phyloP scores from a whole-genome alignment of 2,113 vertebrate genomes.

The Chaetorhynchus papuensis region DNA sequence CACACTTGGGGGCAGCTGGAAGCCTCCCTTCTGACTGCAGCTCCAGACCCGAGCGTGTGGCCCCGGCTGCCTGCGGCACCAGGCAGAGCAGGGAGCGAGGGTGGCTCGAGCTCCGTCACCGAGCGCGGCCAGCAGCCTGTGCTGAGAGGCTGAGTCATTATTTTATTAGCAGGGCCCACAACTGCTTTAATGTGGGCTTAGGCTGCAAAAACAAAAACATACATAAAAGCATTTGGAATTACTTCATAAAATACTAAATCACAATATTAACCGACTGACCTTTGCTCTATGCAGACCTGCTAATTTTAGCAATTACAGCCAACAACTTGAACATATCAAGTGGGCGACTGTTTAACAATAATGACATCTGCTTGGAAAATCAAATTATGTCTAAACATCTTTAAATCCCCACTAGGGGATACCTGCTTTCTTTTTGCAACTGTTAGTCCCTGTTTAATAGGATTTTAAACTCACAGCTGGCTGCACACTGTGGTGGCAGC shows the following conservation, averaged over 20 bases:
- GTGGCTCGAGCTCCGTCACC: accelerated
- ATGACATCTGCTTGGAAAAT: conserved; percentile 90
- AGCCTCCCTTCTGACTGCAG: background rate
- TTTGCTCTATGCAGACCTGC: conserved; percentile 82
- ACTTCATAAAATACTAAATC: conserved; percentile 74
- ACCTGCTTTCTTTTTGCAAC: conserved; percentile 85
- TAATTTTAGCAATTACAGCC: conserved; percentile 87
- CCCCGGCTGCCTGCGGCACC: accelerated
- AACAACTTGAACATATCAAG: conserved; percentile 86
- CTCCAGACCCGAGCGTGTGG: accelerated
- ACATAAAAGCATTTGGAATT: conserved; percentile 67
- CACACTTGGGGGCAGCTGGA: background rate
- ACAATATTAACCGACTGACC: conserved; percentile 83
- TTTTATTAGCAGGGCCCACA: conserved; percentile 58
- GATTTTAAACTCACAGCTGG: conserved; percentile 79
- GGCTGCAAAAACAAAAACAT: conserved; percentile 61
- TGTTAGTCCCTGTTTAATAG: conserved; percentile 85
- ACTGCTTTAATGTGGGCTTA: conserved; percentile 62
- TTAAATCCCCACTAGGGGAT: conserved; percentile 80
- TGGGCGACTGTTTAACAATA: conserved; percentile 80
- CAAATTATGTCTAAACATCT: conserved; percentile 81
- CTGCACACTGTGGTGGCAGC: conserved; percentile 40
- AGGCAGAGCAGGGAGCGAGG: background rate
- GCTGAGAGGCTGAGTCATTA: background rate
- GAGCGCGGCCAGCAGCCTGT: background rate